Base-by-base conservation (phyloP, 2,113 vertebrate species). In the Psittacula cyanocephala region DNA sequence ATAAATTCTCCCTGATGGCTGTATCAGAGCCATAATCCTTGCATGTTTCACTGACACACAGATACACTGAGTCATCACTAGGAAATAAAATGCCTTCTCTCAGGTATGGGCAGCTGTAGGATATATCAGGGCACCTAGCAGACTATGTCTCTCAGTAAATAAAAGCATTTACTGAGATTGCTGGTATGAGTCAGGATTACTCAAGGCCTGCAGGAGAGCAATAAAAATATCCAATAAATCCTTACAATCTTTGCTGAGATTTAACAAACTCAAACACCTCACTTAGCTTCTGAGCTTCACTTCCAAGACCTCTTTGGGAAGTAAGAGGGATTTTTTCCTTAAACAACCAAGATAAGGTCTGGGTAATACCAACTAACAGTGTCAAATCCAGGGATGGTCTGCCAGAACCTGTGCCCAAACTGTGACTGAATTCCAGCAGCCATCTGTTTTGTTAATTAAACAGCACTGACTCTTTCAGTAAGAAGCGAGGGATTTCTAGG, bases 381-480 rank as follows among this genome's bases (percentile, higher is more conserved):
- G 81, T 93, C 81, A 95, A 91, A 94, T 39, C 46, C 35, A 78
- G 62, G 37, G 64, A 93, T 35, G 18, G 52, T 75, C 72, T 91
- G 88, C 76, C 90, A 96, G 79, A 91, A 81, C 39, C 76, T 50
- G 64, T 97, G 86, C 71, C 86, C 72, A 88, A 75, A 83, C 37
- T 63, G 57, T 78, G 85, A 83, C 76, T 68, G 68, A 94, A 90
- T 88, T 90, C 60, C 35, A 91, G 59, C 43, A 94, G 76, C 91
- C 90, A 92, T 96, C 90, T 97, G 72, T 67, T 96, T 88, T 55
- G 27, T 86, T 96, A 96, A 90, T 93, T 95, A 93, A 94, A 81
- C 27, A 86, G 85, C 68, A 83, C 29, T 60, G 79, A 89, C 41
- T 63, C 59, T 83, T 93, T 67, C 50, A 70, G 7, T 41, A 88